These are phyloP conservation scores for Hyppa rectilinea DNA, from an alignment of 2,888 invertebrate genomes.

Conservation along the genomic window DNA sequence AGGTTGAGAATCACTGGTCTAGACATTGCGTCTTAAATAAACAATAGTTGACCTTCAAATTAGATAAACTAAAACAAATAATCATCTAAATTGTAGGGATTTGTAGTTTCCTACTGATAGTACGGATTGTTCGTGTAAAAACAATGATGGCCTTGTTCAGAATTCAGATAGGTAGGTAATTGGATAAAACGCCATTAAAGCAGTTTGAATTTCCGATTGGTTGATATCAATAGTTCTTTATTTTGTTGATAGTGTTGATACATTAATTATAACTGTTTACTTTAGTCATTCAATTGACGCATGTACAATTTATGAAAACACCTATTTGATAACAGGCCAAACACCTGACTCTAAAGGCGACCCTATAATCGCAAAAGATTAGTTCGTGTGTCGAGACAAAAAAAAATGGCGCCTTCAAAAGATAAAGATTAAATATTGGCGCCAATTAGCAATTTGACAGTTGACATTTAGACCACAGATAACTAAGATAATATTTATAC, in stretches of 20 bases:
- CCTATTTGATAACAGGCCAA: slow-evolving; percentile 42
- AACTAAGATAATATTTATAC: slow-evolving; percentile 23
- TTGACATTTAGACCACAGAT: slow-evolving; percentile 50
- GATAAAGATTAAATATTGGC: slow-evolving; percentile 43
- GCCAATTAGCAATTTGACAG: slow-evolving; percentile 50
- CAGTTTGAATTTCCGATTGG: neutral
- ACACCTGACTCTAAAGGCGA: slow-evolving; percentile 42
- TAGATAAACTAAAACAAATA: slow-evolving; percentile 19
- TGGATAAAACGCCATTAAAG: slow-evolving; percentile 1
- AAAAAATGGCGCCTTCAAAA: slow-evolving; percentile 37
- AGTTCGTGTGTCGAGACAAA: neutral
- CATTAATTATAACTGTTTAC: neutral
- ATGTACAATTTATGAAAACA: slow-evolving; percentile 11
- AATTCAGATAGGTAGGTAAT: slow-evolving; percentile 13
- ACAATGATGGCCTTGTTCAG: slow-evolving; percentile 19
- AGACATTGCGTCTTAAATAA: slow-evolving; percentile 29
- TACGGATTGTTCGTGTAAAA: slow-evolving; percentile 10
- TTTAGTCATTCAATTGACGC: slow-evolving; percentile 12
- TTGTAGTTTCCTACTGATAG: slow-evolving; percentile 44
- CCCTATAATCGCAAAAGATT: slow-evolving; percentile 34
- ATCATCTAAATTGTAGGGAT: slow-evolving; percentile 28
- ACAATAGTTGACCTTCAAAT: slow-evolving; percentile 8
- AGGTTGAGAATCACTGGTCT: slow-evolving; percentile 13
- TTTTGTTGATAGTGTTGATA: neutral
- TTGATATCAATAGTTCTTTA: neutral